Base-by-base conservation (phyloP, 2,797 vertebrate species). In the Lacerta agilis region DNA sequence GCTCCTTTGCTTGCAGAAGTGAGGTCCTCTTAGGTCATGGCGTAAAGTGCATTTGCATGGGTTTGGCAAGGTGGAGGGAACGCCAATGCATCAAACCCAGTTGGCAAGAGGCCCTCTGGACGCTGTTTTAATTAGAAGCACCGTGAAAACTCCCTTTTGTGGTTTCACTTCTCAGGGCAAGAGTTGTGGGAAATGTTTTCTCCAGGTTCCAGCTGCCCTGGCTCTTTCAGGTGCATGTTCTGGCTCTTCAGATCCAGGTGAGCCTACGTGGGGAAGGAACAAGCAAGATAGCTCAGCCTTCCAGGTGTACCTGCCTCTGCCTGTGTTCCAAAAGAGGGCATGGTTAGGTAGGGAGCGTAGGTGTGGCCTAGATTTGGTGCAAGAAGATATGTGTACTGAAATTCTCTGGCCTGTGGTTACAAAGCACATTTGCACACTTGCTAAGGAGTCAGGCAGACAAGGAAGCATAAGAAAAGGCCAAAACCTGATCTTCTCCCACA, bases 161-260 rank as follows among this genome's bases (percentile, higher is more conserved):
- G 80, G 1, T 3, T 90, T 93, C 69, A 88, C 38, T 86, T 90
- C 77, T 85, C 88, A 89, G 88, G 43, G 38, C 58, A 73, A 29
- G 78, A 64, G 69, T 33, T 58, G 38, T n/a, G 81, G 45, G 87
- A 87, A 87, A 71, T 6, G 0, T 86, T 83, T 49, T 38, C 36
- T 88, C 83, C 18, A 67, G 3, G 79, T 71, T 85, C n/a, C 36
- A 45, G 61, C 13, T 71, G 4, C 36, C 45, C 64, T 61, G 4
- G 29, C 4, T 58, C 72, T 2, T 33, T 66, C 20, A 43, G 79
- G n/a, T 82, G 73, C n/a, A 9, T 4, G 17, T 29, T 29, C 27
- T 64, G 15, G 38, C 55, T 27, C 45, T 36, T 49, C 71, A 64
- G 13, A 18, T 8, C 2, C 3, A 38, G 36, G 5, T 15, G 15